phyloP scores from a whole-genome alignment of 1,140 invertebrate species.

The Babylonia areolata region DNA sequence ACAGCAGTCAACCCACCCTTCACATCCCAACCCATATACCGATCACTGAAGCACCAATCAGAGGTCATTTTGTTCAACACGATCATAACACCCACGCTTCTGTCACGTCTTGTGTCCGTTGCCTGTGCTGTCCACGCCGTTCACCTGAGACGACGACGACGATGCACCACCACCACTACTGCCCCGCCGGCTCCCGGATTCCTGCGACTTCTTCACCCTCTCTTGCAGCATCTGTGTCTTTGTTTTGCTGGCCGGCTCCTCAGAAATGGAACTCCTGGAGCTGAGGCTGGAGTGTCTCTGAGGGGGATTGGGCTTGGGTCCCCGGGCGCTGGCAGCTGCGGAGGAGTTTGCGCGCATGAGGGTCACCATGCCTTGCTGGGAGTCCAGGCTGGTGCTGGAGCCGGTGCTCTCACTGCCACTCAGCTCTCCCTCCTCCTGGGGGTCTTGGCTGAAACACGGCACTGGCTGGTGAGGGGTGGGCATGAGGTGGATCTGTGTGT shows the following conservation, averaged over 20 bases:
- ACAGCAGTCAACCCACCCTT: not conserved
- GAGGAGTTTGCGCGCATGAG: not conserved
- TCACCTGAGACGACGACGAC: conserved; percentile 1
- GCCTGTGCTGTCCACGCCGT: not conserved
- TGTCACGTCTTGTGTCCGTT: conserved; percentile 23
- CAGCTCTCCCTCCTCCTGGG: conserved; percentile 9
- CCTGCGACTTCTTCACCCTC: not conserved
- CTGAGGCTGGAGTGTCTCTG: conserved; percentile 48
- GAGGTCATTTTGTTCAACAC: not conserved
- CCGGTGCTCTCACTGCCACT: conserved; percentile 54
- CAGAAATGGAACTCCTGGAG: conserved; percentile 7
- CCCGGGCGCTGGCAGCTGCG: not conserved
- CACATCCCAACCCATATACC: no score
- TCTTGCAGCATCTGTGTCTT: conserved; percentile 19
- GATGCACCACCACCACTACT: no score
- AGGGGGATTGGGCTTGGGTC: conserved; percentile 47
- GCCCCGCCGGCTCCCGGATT: not conserved
- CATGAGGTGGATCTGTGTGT: no score
- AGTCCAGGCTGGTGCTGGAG: conserved; percentile 52
- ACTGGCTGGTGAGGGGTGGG: no score
- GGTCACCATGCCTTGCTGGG: conserved; percentile 38
- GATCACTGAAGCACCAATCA: not conserved
- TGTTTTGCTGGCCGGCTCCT: not conserved
- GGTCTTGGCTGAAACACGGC: conserved; percentile 28
- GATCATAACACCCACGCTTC: not conserved